phyloP scores from a whole-genome alignment of 2,888 invertebrate genomes.

The Mantis religiosa region DNA sequence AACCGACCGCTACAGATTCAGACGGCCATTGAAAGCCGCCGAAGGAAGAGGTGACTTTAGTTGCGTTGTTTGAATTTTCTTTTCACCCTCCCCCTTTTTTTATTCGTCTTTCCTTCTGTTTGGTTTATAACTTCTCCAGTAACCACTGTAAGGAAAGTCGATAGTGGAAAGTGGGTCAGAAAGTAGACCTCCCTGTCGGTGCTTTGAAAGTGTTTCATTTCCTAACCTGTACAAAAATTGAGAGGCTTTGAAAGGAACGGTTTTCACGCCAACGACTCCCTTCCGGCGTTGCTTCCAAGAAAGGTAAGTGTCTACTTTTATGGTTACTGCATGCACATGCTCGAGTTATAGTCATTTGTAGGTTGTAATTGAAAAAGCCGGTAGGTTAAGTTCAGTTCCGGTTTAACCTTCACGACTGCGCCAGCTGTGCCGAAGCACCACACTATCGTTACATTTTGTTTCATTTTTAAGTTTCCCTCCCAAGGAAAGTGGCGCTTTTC shows the following conservation, averaged over 20 bases:
- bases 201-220: neutral
- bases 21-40: conserved; percentile 15
- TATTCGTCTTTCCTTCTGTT: neutral
- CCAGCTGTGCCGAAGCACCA: neutral
- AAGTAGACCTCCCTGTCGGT: neutral
- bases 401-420: neutral
- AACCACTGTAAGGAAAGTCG: neutral
- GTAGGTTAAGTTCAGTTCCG: neutral
- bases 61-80: neutral
- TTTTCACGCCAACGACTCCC: neutral
- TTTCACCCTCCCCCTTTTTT: neutral
- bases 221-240: neutral
- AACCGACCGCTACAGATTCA: neutral
- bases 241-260: neutral
- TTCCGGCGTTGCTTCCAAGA: neutral
- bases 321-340: neutral
- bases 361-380: neutral
- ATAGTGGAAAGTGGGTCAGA: conserved; percentile 14
- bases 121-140: neutral
- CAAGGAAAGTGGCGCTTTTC: neutral
- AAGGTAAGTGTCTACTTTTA: neutral
- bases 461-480: neutral
- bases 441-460: neutral
- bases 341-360: neutral
- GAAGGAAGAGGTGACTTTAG: neutral